phyloP scores from a whole-genome alignment of 2,797 vertebrate genomes.

The Lacerta viridis region DNA sequence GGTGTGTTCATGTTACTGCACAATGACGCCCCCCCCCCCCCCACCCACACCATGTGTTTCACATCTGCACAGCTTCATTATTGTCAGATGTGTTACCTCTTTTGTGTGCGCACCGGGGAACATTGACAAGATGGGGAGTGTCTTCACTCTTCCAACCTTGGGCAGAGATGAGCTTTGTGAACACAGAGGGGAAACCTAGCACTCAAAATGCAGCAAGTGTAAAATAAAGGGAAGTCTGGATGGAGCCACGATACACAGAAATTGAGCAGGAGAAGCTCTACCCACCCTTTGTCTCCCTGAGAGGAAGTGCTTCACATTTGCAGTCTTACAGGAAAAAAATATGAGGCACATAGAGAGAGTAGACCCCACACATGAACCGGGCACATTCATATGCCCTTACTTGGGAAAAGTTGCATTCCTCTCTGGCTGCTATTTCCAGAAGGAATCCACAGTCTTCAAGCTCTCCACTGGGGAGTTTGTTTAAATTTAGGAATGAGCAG shows the following conservation, averaged over 20 bases:
- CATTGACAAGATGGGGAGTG: too few species aligned
- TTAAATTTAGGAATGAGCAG: not conserved
- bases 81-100: too few species aligned
- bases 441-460: not conserved
- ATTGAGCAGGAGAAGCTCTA: not conserved
- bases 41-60: too few species aligned
- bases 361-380: not conserved
- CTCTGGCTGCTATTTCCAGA: constrained; percentile 2
- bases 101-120: too few species aligned
- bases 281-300: not conserved
- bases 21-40: too few species aligned
- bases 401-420: constrained; percentile 10
- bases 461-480: not conserved
- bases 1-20: too few species aligned
- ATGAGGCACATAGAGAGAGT: not conserved
- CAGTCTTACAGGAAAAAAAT: not conserved
- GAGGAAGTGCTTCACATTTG: not conserved
- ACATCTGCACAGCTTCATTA: too few species aligned
- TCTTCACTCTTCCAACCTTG: too few species aligned
- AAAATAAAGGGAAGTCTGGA: not conserved
- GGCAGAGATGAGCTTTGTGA: too few species aligned
- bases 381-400: not conserved
- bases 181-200: too few species aligned
- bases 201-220: too few species aligned
- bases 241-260: not conserved